Conservation (phyloP, 2,113 vertebrate genomes). For the Sapajus apella region DNA sequence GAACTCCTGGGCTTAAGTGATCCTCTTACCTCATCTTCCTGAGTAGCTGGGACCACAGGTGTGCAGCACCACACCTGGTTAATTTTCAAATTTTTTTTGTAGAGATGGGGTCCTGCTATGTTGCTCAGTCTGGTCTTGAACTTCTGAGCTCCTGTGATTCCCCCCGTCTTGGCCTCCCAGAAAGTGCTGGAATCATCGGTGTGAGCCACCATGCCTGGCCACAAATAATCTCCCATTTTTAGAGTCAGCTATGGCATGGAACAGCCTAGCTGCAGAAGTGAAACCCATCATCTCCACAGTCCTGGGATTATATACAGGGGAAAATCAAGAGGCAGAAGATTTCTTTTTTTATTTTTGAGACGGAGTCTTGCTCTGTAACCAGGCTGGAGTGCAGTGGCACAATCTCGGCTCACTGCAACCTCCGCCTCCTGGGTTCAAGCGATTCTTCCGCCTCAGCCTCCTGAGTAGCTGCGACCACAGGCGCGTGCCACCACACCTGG, state of each 20-base stretch:
- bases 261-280: not conserved
- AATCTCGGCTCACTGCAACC: no score
- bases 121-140: not conserved
- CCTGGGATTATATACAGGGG: not conserved
- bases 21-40: not conserved
- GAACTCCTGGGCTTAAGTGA: not conserved
- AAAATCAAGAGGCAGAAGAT: not conserved
- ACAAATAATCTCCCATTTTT: not conserved
- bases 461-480: no score
- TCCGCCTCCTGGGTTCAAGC: no score
- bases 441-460: no score
- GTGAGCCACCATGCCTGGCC: not conserved
- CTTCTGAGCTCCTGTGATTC: not conserved
- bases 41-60: not conserved
- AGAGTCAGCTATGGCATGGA: not conserved
- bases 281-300: not conserved
- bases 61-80: not conserved
- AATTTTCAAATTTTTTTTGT: not conserved
- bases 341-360: no score
- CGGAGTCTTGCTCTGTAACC: no score
- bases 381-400: no score
- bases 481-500: no score
- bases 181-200: no score
- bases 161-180: no score
- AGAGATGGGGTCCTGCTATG: not conserved